Base-by-base conservation (phyloP, 2,888 invertebrate genomes). In the Pachycephus smyrnensis region DNA sequence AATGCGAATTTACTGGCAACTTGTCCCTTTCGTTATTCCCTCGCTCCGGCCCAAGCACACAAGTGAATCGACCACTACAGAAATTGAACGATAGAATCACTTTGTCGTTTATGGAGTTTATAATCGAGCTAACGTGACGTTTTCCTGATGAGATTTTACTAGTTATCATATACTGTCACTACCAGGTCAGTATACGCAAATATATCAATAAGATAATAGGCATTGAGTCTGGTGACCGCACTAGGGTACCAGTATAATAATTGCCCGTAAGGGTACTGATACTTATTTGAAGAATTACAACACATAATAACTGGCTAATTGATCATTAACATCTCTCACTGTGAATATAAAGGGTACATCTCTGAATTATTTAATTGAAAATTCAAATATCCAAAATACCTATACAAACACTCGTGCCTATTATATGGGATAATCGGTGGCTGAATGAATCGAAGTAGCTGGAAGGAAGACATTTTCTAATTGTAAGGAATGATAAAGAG, bases 331-430 rank as follows among this genome's bases (percentile, higher is more conserved):
- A 23, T 55, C 55, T 55, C 23, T 6, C 9, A 55, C 0, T 23
- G 23, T 23, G 23, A 40, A 40, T 23, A 1, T 40, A 23, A 23
- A 40, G 40, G 4, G 23, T 15, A 15, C 40, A 40, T 15, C 4
- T 40, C 0, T 15, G 35, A 35, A 55, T 73, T 35, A 68, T 77
- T 74, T 68, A 30, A 75, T 69, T 69, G 74, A 68, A 77, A 75
- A 69, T 77, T 37, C 68, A 77, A 68, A 68, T 1, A 23, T 2
- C 9, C 0, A 23, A 6, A 23, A 15, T 23, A 15, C 4, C 6
- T 4, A 1, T 15, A 40, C 55, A 23, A 15, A 55, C 9, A 55
- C 55, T 23, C 55, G 15, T 23, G 23, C 9, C 0, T 6, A 55
- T 23, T 23, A 23, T 6, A 55, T 55, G 9, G 55, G 55, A 55